Evolutionary conservation across 2,797 vertebrate genomes (phyloP).

Genomic region (Lutjanus campechanus): DNA sequence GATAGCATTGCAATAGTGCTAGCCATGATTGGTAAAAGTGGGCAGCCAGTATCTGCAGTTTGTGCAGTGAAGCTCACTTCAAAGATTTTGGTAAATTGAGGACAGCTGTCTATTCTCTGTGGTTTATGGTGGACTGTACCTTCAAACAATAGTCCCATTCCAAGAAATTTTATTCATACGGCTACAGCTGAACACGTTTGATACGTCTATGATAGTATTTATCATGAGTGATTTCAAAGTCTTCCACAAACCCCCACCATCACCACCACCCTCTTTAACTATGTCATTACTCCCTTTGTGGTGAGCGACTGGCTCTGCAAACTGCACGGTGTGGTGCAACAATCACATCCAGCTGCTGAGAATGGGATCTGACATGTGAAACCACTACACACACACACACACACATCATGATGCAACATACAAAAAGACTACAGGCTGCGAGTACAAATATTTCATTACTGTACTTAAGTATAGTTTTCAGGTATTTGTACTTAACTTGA

Average conservation of each 20-base stretch:
- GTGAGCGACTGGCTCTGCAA: conserved; percentile 62
- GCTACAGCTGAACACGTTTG: conserved; percentile 40
- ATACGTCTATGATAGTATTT: conserved; percentile 63
- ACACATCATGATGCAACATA: conserved; percentile 44
- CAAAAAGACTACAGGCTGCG: not conserved
- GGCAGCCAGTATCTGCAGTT: conserved; percentile 42
- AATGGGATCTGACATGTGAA: conserved; percentile 70
- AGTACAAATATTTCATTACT: no score
- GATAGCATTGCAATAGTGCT: conserved; percentile 41
- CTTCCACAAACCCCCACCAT: conserved; percentile 57
- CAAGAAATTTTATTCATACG: conserved; percentile 42
- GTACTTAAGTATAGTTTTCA: no score
- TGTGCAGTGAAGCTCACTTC: conserved; percentile 25
- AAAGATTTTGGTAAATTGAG: conserved; percentile 46
- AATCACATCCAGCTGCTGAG: conserved; percentile 84
- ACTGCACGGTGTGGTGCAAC: conserved; percentile 69
- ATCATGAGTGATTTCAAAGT: conserved; percentile 73
- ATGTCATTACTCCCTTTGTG: conserved; percentile 76
- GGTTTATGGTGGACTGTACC: conserved; percentile 17
- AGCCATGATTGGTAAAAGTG: conserved; percentile 54
- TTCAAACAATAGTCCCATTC: conserved; percentile 59
- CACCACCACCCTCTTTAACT: conserved; percentile 70
- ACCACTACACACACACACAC: conserved; percentile 54
- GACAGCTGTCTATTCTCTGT: conserved; percentile 50
- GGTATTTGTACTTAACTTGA: no score